phyloP scores from a whole-genome alignment of 2,888 invertebrate species.

The Belgica antarctica region DNA sequence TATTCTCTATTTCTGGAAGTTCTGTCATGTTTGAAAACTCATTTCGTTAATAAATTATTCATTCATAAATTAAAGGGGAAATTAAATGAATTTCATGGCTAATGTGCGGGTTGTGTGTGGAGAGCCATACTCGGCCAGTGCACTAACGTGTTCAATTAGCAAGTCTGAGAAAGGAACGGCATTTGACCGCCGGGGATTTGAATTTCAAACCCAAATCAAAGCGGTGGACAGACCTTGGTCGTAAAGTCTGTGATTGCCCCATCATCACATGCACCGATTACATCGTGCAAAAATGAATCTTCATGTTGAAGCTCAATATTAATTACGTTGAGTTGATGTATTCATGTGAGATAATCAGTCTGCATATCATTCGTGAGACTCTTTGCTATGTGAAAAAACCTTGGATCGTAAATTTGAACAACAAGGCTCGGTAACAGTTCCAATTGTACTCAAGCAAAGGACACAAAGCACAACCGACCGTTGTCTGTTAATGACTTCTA shows the following conservation, averaged over 20 bases:
- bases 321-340: background rate
- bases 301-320: constrained; percentile 4
- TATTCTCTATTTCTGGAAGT: background rate
- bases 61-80: constrained; percentile 20
- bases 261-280: background rate
- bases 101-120: background rate
- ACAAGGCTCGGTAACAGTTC: too few relatives aligned
- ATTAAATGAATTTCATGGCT: constrained; percentile 11
- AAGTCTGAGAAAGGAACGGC: too few relatives aligned
- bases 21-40: constrained; percentile 1
- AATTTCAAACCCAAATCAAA: background rate
- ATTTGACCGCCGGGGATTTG: too few relatives aligned
- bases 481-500: background rate
- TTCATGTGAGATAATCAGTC: constrained; percentile 6
- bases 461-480: background rate
- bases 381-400: too few relatives aligned
- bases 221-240: background rate
- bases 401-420: too few relatives aligned
- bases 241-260: too few relatives aligned
- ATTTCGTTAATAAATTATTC: constrained; percentile 21
- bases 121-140: too few relatives aligned
- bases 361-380: too few relatives aligned
- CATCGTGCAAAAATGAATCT: background rate
- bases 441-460: background rate
- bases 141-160: too few relatives aligned